Evolutionary conservation across 2,797 vertebrate genomes (phyloP).

Genomic region (Acridotheres tristis): DNA sequence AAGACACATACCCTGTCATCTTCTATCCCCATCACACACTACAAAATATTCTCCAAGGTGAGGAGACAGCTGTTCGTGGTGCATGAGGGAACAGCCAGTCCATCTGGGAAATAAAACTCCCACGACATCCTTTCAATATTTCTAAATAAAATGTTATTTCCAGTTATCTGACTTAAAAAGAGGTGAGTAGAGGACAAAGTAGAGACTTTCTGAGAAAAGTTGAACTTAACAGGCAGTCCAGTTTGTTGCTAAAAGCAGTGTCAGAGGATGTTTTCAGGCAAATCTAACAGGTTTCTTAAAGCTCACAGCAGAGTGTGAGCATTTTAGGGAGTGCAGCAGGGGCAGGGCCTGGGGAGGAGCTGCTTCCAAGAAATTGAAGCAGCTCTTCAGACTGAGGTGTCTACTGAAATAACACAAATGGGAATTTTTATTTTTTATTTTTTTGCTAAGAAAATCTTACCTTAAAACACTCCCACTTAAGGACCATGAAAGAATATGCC

Average conservation of each 20-base stretch:
- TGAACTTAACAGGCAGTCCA: background rate
- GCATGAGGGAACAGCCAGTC: background rate
- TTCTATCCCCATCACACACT: background rate
- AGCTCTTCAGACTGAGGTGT: background rate
- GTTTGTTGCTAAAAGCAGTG: background rate
- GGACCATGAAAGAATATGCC: background rate
- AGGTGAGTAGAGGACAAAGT: background rate
- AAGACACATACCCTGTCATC: background rate
- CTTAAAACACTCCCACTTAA: background rate
- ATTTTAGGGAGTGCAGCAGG: fast-evolving
- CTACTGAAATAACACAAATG: fast-evolving
- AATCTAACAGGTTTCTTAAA: background rate
- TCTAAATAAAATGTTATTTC: slow-evolving; percentile 15
- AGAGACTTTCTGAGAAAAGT: background rate
- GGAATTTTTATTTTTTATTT: background rate
- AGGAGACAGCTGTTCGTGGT: slow-evolving; percentile 23
- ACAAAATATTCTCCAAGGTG: background rate
- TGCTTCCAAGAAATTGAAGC: background rate
- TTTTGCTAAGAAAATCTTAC: background rate
- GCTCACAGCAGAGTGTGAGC: background rate
- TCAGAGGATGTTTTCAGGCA: background rate
- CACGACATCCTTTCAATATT: background rate
- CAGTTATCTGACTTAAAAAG: background rate
- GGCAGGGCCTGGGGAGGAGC: background rate
- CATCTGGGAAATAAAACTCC: slow-evolving; percentile 16